Percentiles rank a stretch among this genome's conserved stretches.
Evolutionary conservation across 2,113 vertebrate genomes (phyloP).

Genomic region (Ginglymostoma cirratum): DNA sequence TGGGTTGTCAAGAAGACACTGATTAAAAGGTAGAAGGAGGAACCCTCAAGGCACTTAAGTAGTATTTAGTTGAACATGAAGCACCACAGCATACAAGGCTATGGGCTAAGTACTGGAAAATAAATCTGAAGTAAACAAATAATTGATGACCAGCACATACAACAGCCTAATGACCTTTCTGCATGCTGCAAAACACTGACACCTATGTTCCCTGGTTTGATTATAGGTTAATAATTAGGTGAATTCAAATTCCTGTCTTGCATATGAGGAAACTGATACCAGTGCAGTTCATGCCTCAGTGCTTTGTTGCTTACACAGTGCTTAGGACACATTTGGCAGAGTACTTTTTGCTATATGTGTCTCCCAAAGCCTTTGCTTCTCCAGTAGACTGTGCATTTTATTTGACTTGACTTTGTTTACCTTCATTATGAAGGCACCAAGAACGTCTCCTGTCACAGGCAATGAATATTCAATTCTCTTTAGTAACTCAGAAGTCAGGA

Average conservation of each 20-base stretch:
- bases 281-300: neutral
- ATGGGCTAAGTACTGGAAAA: no score
- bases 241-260: neutral
- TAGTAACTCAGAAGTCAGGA: neutral
- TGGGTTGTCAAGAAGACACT: no score
- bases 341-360: neutral
- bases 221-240: neutral
- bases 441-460: neutral
- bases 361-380: neutral
- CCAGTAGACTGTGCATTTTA: neutral
- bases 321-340: neutral
- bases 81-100: no score
- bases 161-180: no score
- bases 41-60: no score
- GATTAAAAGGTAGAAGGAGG: no score
- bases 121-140: no score
- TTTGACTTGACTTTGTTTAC: neutral
- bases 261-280: neutral
- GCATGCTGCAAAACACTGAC: no score
- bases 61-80: no score
- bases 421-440: neutral
- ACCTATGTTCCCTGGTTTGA: neutral
- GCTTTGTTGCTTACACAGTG: neutral
- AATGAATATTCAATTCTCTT: slow-evolving; percentile 2
- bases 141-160: no score